These are phyloP conservation scores for Drosophila pegasa DNA, from an alignment of 2,888 invertebrate species.

Conservation along the genomic window DNA sequence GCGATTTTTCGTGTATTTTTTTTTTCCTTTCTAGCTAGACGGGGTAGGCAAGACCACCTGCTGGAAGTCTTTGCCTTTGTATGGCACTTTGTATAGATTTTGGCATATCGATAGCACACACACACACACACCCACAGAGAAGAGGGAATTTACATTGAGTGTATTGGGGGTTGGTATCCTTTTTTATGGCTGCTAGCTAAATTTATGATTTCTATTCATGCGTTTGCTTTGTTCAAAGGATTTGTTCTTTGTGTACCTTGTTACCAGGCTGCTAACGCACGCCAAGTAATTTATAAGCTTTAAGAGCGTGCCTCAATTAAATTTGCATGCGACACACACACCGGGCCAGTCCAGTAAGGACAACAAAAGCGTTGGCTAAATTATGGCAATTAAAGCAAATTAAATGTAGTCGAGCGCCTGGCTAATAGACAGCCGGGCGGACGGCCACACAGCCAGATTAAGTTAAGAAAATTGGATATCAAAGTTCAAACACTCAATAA, in stretches of 20 bases:
- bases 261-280: constrained; percentile 34
- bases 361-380: constrained; percentile 48
- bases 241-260: constrained; percentile 65
- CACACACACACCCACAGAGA: constrained; percentile 8
- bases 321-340: constrained; percentile 65
- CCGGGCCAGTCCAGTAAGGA: constrained; percentile 30
- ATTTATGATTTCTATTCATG: constrained; percentile 76
- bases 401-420: constrained; percentile 45
- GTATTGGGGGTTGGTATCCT: constrained; percentile 23
- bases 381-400: constrained; percentile 78
- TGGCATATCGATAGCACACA: constrained; percentile 69
- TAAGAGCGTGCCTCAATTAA: constrained; percentile 63
- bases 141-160: constrained; percentile 47
- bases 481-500: constrained; percentile 76
- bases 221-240: constrained; percentile 72
- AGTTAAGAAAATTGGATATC: constrained; percentile 62
- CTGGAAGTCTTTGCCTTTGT: constrained; percentile 37
- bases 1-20: constrained; percentile 49
- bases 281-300: constrained; percentile 61
- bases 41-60: constrained; percentile 9
- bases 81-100: constrained; percentile 68
- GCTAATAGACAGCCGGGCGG: constrained; percentile 5
- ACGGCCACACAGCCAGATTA: constrained; percentile 18
- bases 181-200: constrained; percentile 78
- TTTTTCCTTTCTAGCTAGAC: constrained; percentile 20